Evolutionary conservation across 2,888 invertebrate species (phyloP), one percentile per base, ranked within the genome.

Genomic region (Polyommatus icarus): DNA sequence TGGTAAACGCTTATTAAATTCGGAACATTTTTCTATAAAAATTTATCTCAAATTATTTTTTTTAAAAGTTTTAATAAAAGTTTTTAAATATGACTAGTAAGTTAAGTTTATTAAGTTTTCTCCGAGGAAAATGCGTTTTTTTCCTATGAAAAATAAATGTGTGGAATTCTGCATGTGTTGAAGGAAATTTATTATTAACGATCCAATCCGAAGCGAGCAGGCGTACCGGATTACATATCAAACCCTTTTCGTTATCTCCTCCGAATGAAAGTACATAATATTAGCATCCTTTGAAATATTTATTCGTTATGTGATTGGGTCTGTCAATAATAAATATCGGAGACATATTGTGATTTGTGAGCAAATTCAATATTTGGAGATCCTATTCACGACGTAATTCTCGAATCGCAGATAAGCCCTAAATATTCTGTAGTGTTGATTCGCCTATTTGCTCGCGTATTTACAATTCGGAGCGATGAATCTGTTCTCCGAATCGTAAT

Each of bases 161-260:
- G 32, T 15, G 29, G 29, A 75, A 54, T 54, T 75, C 50, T 75
- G 24, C 54, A 75, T 75, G 75, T 54, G 75, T 50, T 54, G 50
- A 54, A 75, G 54, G 54, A 75, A 75, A 75, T 75, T 54, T 75
- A 75, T 75, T 75, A 75, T 75, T 75, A 50, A 75, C 24, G 75
- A 75, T 75, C 46, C 75, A 75, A 75, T 75, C 29, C 75, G 75
- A 15, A 73, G 50, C 29, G 46, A 50, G 24, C 29, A 75, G 54
- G 50, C 75, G 50, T 54, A 75, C 75, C 46, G 75, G 75, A 75
- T 75, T 75, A 75, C 75, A 50, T 24, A 29, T 75, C 29, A 75
- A 75, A 75, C 75, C 75, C 24, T 75, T 75, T 75, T 54, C 50
- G 75, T 50, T 46, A 75, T 75, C 54, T 75, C 50, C 50, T 75